Percentiles rank a stretch among this genome's conserved stretches.
These are phyloP conservation scores for Charanyca ferruginea DNA, from an alignment of 2,888 invertebrate species.

Conservation along the genomic window DNA sequence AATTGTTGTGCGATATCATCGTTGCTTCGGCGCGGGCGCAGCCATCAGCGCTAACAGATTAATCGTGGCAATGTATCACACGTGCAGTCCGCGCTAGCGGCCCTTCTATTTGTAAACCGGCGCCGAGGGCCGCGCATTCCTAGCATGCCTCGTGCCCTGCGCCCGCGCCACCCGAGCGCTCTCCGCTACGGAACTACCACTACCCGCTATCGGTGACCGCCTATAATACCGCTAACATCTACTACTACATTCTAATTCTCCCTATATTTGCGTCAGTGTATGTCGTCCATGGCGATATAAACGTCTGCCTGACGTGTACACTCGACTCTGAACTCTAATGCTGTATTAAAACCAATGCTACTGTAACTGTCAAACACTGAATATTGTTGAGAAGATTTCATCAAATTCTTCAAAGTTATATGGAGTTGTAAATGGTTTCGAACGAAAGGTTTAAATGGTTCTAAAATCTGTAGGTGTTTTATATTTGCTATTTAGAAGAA, in stretches of 20 bases:
- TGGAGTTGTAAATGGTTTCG: conserved; percentile 66
- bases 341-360: conserved; percentile 77
- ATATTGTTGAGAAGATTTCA: conserved; percentile 77
- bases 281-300: conserved; percentile 58
- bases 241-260: conserved; percentile 66
- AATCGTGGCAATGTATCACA: conserved; percentile 88
- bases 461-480: conserved; percentile 34
- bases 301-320: conserved; percentile 43
- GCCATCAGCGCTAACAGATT: conserved; percentile 86
- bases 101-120: conserved; percentile 91
- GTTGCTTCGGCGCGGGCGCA: conserved; percentile 76
- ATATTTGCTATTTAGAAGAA: conserved; percentile 3
- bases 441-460: conserved; percentile 56
- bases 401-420: conserved; percentile 73
- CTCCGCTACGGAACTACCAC: conserved; percentile 69
- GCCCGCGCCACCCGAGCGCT: conserved; percentile 73
- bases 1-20: conserved; percentile 73
- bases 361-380: conserved; percentile 79
- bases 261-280: conserved; percentile 77
- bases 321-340: conserved; percentile 71
- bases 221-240: conserved; percentile 75
- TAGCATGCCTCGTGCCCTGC: conserved; percentile 85
- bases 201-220: conserved; percentile 65
- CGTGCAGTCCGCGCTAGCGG: conserved; percentile 87
- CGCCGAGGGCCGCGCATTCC: conserved; percentile 90